Evolutionary conservation across 2,888 invertebrate genomes (phyloP).

Genomic region (Agrochola circellaris): DNA sequence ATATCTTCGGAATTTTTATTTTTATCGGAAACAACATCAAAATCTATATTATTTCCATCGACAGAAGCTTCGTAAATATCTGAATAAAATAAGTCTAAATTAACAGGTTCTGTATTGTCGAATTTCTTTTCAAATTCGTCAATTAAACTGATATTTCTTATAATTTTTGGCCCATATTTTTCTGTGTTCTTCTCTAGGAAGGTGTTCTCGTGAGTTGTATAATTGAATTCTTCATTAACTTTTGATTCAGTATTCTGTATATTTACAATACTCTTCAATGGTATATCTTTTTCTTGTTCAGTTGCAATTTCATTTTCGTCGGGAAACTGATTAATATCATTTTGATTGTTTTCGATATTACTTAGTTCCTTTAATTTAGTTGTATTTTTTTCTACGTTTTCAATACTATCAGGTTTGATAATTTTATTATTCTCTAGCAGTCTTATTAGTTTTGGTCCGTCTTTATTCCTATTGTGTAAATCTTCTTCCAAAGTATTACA

Average conservation of each 20-base stretch:
- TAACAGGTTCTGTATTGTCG: slow-evolving; percentile 35
- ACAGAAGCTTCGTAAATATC: slow-evolving; percentile 28
- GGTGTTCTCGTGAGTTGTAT: not conserved
- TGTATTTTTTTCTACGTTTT: slow-evolving; percentile 17
- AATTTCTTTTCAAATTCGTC: slow-evolving; percentile 66
- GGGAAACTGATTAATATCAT: not conserved
- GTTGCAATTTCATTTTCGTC: not conserved
- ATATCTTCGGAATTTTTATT: not conserved
- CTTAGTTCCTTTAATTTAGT: slow-evolving; percentile 31
- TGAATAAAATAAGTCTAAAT: slow-evolving; percentile 45
- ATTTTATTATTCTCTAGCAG: slow-evolving; percentile 29
- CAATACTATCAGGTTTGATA: not conserved
- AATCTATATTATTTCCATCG: not conserved
- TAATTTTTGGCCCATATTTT: slow-evolving; percentile 61
- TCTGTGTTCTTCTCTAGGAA: not conserved
- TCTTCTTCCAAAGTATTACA: slow-evolving; percentile 21
- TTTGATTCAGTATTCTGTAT: not conserved
- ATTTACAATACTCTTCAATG: slow-evolving; percentile 32
- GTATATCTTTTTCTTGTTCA: slow-evolving; percentile 12
- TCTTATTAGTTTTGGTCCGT: slow-evolving; percentile 46
- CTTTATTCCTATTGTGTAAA: not conserved
- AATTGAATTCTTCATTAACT: slow-evolving; percentile 4
- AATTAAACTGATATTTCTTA: slow-evolving; percentile 61
- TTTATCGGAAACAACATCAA: slow-evolving; percentile 1
- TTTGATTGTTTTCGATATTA: slow-evolving; percentile 7